A percentile compares a stretch with the other conserved stretches of the same genome.
Evolutionary conservation across 2,888 invertebrate genomes (phyloP).

Genomic region (Spisula solida): DNA sequence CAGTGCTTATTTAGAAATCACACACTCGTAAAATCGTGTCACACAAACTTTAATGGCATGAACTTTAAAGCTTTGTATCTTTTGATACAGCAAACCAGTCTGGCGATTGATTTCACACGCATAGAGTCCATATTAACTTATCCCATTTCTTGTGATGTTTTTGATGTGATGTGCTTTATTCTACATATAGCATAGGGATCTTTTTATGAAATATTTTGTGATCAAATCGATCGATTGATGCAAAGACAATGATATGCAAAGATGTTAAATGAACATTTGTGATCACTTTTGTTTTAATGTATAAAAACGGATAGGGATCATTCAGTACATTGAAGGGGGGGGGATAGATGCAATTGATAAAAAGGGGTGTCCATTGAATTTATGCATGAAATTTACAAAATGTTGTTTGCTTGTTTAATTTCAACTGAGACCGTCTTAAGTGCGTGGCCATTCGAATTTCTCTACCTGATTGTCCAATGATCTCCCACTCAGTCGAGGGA

Average conservation of each 20-base stretch:
- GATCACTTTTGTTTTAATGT: neutral
- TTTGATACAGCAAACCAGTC: neutral
- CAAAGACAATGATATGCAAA: neutral
- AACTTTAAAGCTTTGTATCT: neutral
- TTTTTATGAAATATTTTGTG: slow-evolving; percentile 3
- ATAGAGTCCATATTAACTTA: neutral
- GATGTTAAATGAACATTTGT: neutral
- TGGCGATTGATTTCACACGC: neutral
- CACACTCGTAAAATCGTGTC: slow-evolving; percentile 23
- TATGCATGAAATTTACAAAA: too few relatives aligned
- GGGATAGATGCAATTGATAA: too few relatives aligned
- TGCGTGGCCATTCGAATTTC: too few relatives aligned
- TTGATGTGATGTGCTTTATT: neutral
- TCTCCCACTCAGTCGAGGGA: too few relatives aligned
- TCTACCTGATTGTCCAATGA: too few relatives aligned
- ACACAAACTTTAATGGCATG: slow-evolving; percentile 1
- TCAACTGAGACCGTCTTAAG: too few relatives aligned
- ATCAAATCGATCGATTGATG: neutral
- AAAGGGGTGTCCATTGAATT: too few relatives aligned
- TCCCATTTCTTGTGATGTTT: neutral
- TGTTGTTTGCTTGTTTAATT: too few relatives aligned
- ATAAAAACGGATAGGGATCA: neutral
- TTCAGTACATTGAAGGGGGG: too few relatives aligned
- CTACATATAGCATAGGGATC: neutral
- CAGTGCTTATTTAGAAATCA: slow-evolving; percentile 17